Evolutionary conservation across 2,888 invertebrate genomes (phyloP).

Genomic region (Fragum whitleyi): DNA sequence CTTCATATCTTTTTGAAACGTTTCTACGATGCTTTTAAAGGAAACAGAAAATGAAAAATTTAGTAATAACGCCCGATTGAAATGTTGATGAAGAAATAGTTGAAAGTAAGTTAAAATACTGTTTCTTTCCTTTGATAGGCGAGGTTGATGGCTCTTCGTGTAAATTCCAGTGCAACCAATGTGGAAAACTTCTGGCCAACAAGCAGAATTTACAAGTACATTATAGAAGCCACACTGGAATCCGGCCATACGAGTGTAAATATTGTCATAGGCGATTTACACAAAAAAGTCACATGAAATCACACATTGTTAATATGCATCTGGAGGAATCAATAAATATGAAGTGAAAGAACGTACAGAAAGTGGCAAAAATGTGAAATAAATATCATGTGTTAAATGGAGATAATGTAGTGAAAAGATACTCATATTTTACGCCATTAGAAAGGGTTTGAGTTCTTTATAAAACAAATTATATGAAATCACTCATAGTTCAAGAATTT

Average conservation of each 20-base stretch:
- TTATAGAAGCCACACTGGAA: slow-evolving; percentile 35
- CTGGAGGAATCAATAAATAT: not conserved
- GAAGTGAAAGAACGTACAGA: too few relatives aligned
- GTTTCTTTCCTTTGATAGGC: slow-evolving; percentile 10
- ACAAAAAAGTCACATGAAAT: slow-evolving; percentile 38
- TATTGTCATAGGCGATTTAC: slow-evolving; percentile 40
- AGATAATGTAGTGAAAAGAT: too few relatives aligned
- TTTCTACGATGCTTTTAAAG: too few relatives aligned
- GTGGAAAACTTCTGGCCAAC: slow-evolving; percentile 28
- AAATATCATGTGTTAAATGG: too few relatives aligned
- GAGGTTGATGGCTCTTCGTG: not conserved
- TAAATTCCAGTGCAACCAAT: slow-evolving; percentile 22
- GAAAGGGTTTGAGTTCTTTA: too few relatives aligned
- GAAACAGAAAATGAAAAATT: too few relatives aligned
- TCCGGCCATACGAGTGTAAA: slow-evolving; percentile 32
- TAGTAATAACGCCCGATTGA: too few relatives aligned
- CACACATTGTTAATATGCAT: slow-evolving; percentile 17
- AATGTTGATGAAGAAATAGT: too few relatives aligned
- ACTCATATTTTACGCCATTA: too few relatives aligned
- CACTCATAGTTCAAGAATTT: too few relatives aligned
- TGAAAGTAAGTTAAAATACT: not conserved
- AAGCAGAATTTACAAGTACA: slow-evolving; percentile 36
- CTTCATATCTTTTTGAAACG: too few relatives aligned
- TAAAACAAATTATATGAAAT: too few relatives aligned
- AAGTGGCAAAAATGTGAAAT: not conserved